These are phyloP conservation scores for Propithecus deckenii DNA, from an alignment of 2,797 vertebrate genomes.

Conservation along the genomic window DNA sequence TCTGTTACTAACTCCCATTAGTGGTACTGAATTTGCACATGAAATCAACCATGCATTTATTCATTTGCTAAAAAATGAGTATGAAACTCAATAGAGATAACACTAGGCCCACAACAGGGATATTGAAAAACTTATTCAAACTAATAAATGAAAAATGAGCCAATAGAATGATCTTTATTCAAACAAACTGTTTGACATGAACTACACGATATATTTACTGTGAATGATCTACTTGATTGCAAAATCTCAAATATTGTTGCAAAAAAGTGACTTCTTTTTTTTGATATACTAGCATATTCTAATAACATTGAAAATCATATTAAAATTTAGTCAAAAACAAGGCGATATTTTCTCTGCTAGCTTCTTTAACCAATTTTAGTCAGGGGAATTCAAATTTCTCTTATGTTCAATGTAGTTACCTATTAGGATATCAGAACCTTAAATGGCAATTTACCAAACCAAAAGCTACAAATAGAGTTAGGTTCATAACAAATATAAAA, in stretches of 20 bases:
- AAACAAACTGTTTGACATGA: neutral
- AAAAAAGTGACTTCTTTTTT: neutral
- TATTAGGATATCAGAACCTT: neutral
- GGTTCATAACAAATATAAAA: neutral
- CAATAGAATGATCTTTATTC: slow-evolving; percentile 35
- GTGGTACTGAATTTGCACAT: neutral
- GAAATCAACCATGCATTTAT: slow-evolving; percentile 30
- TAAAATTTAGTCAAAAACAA: neutral
- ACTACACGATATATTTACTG: neutral
- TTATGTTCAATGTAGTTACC: neutral
- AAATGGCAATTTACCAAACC: neutral
- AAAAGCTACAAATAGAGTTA: neutral
- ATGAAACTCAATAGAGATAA: neutral
- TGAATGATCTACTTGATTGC: neutral
- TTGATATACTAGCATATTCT: neutral
- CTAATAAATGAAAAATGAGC: slow-evolving; percentile 37
- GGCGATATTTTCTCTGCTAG: neutral
- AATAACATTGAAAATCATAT: neutral
- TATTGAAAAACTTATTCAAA: neutral
- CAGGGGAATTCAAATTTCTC: neutral
- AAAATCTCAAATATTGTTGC: neutral
- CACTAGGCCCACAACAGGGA: neutral
- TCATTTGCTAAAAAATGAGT: slow-evolving; percentile 16
- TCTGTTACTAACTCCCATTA: neutral
- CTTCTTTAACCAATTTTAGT: slow-evolving; percentile 1